phyloP scores from a whole-genome alignment of 2,113 vertebrate genomes.

The Echinops telfairi region DNA sequence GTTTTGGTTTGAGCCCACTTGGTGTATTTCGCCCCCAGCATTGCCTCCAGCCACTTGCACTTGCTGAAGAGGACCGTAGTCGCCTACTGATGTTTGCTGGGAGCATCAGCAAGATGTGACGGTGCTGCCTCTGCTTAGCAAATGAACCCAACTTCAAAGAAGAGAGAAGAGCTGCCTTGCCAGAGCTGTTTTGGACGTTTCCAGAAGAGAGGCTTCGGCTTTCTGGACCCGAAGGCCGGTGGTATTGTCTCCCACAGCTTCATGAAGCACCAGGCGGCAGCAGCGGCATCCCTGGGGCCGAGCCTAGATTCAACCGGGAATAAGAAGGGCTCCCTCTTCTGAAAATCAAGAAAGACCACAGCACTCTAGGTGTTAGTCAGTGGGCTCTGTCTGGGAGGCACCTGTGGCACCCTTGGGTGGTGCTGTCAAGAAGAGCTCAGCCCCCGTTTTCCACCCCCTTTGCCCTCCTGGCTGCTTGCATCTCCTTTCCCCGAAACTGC shows the following conservation, averaged over 20 bases:
- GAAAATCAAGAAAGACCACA: not conserved
- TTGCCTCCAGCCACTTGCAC: slow-evolving; percentile 86
- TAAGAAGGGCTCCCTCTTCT: not conserved
- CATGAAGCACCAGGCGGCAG: not conserved
- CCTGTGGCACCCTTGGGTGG: not conserved
- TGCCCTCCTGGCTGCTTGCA: too few species aligned
- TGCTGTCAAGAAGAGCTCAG: not conserved
- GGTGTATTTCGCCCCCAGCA: slow-evolving; percentile 83
- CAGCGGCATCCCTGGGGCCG: not conserved
- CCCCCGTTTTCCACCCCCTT: not conserved
- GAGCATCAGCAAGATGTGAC: slow-evolving; percentile 80
- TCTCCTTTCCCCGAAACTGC: not conserved
- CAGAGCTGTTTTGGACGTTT: not conserved
- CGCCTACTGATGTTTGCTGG: slow-evolving; percentile 85
- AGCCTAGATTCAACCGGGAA: not conserved
- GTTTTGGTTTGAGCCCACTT: slow-evolving; percentile 80
- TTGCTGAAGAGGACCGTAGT: slow-evolving; percentile 86
- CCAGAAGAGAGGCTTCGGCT: not conserved
- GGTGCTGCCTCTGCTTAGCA: slow-evolving; percentile 82
- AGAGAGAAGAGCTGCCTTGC: slow-evolving; percentile 53
- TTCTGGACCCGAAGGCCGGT: slow-evolving; percentile 12
- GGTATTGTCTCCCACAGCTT: not conserved
- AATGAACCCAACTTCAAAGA: slow-evolving; percentile 80
- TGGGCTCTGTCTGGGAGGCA: not conserved
- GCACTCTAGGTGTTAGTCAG: not conserved